Evolutionary conservation across 2,888 invertebrate species (phyloP), one percentile per base, ranked within the genome.

Genomic region (Drosophila birchii): DNA sequence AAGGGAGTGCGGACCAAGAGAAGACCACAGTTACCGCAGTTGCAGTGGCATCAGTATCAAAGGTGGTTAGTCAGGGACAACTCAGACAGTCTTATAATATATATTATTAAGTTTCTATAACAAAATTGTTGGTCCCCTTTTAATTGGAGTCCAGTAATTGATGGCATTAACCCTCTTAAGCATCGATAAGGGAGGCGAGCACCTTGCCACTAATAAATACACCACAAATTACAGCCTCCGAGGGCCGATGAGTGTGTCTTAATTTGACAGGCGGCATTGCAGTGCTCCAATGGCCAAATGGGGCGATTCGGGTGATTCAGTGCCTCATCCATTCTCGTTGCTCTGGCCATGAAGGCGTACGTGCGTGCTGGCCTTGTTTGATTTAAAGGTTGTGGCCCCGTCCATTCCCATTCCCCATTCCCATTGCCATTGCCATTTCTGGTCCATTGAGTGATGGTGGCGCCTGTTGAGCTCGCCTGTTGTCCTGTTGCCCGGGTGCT

Each of bases 291-390:
- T 69, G 66, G 5, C 23, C 62, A 23, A 62, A 63, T 23, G 32
- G 47, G 66, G 47, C 66, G 49, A 64, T 64, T 49, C 41, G 20
- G 67, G 66, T 66, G 64, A 66, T 66, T 66, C 64, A 66, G 64
- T 66, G 64, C 64, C 64, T 70, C 67, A 71, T 68, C 69, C 67
- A 66, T 53, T 69, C 55, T 38, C 55, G 32, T 56, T 41, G 47
- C n/a, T 12, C 34, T 5, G 66, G 47, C 39, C 47, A 49, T 56
- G 58, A 68, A 71, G 67, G 71, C 41, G 67, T 71, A 68, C 71
- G 67, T 57, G 71, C 67, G 71, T 70, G 71, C 34, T 39, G 67
- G 47, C 70, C 67, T 56, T 68, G 71, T 68, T 57, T 70, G 71
- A 70, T 57, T 70, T 68, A 57, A 59, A 70, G 71, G 71, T 41